These are phyloP conservation scores for Lamprologus speciosus DNA, from an alignment of 2,113 vertebrate genomes.

Conservation along the genomic window DNA sequence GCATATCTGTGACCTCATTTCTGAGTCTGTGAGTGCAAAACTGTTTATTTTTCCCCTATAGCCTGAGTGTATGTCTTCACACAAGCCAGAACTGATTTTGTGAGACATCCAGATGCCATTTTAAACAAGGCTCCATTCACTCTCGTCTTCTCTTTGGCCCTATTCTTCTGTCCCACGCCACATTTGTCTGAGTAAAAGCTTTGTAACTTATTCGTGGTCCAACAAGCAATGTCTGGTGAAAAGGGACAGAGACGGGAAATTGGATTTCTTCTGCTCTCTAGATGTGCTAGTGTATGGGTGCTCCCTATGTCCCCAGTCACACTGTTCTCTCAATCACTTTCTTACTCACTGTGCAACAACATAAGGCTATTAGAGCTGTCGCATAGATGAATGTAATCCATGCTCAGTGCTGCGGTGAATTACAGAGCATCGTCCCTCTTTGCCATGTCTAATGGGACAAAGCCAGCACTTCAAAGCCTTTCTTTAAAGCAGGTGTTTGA, in stretches of 20 bases:
- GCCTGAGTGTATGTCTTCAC: background rate
- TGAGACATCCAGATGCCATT: background rate
- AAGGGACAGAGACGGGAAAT: constrained; percentile 39
- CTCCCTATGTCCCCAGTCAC: background rate
- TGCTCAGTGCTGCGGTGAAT: background rate
- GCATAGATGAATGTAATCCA: constrained; percentile 30
- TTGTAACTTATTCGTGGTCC: background rate
- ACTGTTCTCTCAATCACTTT: constrained; percentile 18
- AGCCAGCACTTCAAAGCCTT: constrained; percentile 17
- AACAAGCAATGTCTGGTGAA: constrained; percentile 7
- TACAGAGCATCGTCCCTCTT: constrained; percentile 3
- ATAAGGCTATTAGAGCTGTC: constrained; percentile 38
- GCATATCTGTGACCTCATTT: background rate
- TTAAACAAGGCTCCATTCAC: background rate
- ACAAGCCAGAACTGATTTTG: background rate
- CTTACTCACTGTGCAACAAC: constrained; percentile 4
- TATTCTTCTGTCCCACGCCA: background rate
- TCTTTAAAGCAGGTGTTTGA: constrained; percentile 8
- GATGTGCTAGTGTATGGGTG: background rate
- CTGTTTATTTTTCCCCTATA: background rate
- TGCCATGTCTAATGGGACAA: constrained; percentile 15
- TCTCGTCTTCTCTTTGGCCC: background rate
- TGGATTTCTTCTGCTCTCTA: constrained; percentile 26
- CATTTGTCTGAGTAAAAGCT: constrained; percentile 8
- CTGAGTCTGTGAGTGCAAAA: background rate